A percentile compares a stretch with the other conserved stretches of the same genome.
These are phyloP conservation scores for Amiota minor DNA, from an alignment of 2,888 invertebrate genomes.

Conservation along the genomic window DNA sequence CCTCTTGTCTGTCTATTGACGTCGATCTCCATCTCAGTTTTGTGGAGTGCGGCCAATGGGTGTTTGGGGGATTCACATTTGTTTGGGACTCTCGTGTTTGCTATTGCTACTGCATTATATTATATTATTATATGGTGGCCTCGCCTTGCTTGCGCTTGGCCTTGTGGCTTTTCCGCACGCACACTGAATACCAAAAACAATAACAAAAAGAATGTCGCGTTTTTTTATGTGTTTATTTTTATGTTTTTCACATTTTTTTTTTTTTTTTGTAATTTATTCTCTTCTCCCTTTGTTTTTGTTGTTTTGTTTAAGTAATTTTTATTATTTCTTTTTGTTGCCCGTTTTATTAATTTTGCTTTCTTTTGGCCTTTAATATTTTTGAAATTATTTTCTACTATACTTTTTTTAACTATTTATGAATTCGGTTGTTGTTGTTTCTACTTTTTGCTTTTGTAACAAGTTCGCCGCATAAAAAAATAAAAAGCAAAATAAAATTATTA, in stretches of 20 bases:
- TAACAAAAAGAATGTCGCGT: not conserved
- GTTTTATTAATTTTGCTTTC: conserved; percentile 14
- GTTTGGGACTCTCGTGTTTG: conserved; percentile 27
- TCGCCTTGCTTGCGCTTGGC: conserved; percentile 65
- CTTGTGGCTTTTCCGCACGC: conserved; percentile 63
- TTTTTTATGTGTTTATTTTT: conserved; percentile 40
- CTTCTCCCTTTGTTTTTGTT: conserved; percentile 28
- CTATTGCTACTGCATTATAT: not conserved
- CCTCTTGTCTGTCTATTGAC: conserved; percentile 36
- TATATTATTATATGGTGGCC: conserved; percentile 42
- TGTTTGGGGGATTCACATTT: not conserved
- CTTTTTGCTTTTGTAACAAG: conserved; percentile 22
- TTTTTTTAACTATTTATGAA: conserved; percentile 13
- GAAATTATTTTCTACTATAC: conserved; percentile 4
- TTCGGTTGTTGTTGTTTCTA: conserved; percentile 8
- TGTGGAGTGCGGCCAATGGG: conserved; percentile 32
- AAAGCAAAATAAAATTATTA: conserved; percentile 1
- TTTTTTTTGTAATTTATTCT: conserved; percentile 30
- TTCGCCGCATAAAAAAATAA: not conserved
- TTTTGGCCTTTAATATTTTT: conserved; percentile 29
- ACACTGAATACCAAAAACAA: conserved; percentile 41
- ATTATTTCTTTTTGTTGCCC: not conserved
- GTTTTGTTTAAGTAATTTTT: not conserved
- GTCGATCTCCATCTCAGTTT: conserved; percentile 31
- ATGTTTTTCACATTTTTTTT: conserved; percentile 38